Evolutionary conservation across 2,113 vertebrate genomes (phyloP).

Genomic region (Catharus bicknelli): DNA sequence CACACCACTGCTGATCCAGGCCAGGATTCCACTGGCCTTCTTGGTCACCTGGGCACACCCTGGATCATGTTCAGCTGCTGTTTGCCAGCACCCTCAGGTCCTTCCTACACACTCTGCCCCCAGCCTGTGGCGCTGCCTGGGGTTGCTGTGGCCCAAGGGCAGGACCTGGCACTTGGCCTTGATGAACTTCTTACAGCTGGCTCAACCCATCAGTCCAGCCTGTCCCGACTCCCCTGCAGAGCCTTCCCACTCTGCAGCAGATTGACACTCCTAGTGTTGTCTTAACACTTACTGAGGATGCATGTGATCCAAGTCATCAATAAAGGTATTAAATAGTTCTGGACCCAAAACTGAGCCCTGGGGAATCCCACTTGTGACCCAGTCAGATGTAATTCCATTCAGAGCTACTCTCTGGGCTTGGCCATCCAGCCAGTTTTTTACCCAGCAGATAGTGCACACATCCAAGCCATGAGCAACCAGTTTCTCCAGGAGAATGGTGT

Average conservation of each 20-base stretch:
- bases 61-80: not conserved
- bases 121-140: accelerated
- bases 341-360: not conserved
- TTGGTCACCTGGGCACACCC: accelerated
- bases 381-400: not conserved
- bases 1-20: not conserved
- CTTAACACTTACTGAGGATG: not conserved
- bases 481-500: not conserved
- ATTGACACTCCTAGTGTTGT: not conserved
- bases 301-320: not conserved
- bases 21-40: not conserved
- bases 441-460: no score
- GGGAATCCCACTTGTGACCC: not conserved
- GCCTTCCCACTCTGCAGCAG: not conserved
- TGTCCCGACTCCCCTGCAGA: not conserved
- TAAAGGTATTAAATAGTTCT: not conserved
- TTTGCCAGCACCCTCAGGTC: accelerated
- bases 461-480: not conserved
- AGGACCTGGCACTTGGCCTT: not conserved
- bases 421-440: not conserved
- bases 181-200: accelerated
- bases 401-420: accelerated
- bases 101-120: not conserved
- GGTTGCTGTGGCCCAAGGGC: accelerated
- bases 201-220: accelerated